A percentile compares a stretch with the other conserved stretches of the same genome.
Evolutionary conservation across 2,113 vertebrate genomes (phyloP).

Genomic region (Corythoichthys intestinalis): DNA sequence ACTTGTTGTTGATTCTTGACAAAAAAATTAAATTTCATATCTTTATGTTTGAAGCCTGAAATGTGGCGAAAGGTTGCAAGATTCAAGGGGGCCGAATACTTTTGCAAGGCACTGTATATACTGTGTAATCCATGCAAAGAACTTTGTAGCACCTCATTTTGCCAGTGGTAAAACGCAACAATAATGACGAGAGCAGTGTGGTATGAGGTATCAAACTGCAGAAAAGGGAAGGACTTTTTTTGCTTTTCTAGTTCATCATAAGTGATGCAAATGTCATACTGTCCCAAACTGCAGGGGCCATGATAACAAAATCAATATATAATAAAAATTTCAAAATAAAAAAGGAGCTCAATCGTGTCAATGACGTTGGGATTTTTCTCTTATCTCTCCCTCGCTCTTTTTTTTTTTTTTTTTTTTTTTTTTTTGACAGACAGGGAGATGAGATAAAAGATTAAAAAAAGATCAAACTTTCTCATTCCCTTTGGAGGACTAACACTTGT

Average conservation of each 20-base stretch:
- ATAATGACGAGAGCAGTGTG: background rate
- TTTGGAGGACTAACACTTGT: background rate
- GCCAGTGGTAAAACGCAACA: background rate
- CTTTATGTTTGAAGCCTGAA: no score
- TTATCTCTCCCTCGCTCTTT: background rate
- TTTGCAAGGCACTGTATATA: no score
- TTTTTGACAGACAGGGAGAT: constrained; percentile 2
- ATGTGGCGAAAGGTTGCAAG: no score
- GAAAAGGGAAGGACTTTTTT: background rate
- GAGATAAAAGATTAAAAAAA: constrained; percentile 3
- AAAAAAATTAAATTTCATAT: no score
- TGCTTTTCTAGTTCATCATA: background rate
- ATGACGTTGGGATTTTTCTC: background rate
- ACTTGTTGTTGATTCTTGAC: no score
- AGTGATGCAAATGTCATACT: background rate
- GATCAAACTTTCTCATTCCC: constrained; percentile 16
- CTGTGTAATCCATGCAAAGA: background rate
- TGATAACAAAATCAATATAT: background rate
- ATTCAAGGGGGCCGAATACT: no score
- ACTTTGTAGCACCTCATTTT: background rate
- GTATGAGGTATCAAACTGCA: background rate
- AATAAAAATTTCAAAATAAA: background rate
- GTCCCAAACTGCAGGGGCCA: background rate
- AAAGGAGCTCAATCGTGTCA: background rate
- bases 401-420: background rate